Evolutionary conservation across 2,797 vertebrate species (phyloP).

Genomic region (Capromys pilorides): DNA sequence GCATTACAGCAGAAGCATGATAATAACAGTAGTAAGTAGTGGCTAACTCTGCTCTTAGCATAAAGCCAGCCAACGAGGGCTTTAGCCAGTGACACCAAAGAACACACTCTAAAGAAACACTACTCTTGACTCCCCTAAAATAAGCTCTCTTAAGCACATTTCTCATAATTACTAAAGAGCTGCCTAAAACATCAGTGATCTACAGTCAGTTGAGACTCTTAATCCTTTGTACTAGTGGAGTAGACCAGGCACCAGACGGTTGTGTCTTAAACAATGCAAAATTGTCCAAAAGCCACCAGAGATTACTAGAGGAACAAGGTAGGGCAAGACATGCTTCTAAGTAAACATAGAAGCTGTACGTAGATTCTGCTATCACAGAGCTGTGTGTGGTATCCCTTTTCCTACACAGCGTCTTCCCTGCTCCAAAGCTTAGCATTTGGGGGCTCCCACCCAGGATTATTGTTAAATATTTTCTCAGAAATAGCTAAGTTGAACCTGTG

Average conservation of each 20-base stretch:
- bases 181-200: not conserved
- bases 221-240: not conserved
- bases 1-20: not conserved
- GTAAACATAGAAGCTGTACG: not conserved
- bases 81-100: not conserved
- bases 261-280: not conserved
- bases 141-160: not conserved
- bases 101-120: not conserved
- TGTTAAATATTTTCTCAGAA: not conserved
- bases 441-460: not conserved
- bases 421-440: not conserved
- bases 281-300: not conserved
- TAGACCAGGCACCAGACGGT: not conserved
- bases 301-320: not conserved
- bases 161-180: not conserved
- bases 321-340: not conserved
- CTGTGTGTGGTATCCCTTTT: not conserved
- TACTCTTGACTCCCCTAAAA: constrained; percentile 37
- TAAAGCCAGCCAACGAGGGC: not conserved
- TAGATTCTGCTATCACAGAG: not conserved
- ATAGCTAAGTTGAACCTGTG: not conserved
- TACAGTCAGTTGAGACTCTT: not conserved
- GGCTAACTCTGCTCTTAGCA: not conserved
- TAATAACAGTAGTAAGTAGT: not conserved
- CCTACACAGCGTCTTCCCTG: not conserved